Conservation (phyloP, 2,797 vertebrate genomes). For the Sebastes hopkinsi region DNA sequence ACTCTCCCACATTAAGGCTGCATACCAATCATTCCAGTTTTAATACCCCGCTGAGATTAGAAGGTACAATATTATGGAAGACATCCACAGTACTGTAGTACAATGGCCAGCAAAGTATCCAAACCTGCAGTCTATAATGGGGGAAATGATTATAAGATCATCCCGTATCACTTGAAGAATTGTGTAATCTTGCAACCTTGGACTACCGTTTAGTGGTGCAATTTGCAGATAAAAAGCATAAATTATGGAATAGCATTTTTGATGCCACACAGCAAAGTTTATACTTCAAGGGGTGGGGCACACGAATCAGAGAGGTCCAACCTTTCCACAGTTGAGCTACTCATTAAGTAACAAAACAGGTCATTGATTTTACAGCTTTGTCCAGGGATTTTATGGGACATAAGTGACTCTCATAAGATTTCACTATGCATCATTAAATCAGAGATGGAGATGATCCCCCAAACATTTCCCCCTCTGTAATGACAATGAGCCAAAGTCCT, state of each 20-base stretch:
- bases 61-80: slow-evolving; percentile 78
- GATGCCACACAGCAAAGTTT: slow-evolving; percentile 50
- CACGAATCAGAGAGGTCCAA: slow-evolving; percentile 67
- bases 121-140: slow-evolving; percentile 33
- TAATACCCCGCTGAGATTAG: slow-evolving; percentile 79
- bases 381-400: slow-evolving; percentile 85
- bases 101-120: slow-evolving; percentile 49
- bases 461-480: slow-evolving; percentile 81
- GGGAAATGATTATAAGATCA: neutral
- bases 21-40: slow-evolving; percentile 79
- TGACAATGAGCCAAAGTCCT: slow-evolving; percentile 77
- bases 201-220: neutral
- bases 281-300: slow-evolving; percentile 52
- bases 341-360: slow-evolving; percentile 86
- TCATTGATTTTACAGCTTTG: slow-evolving; percentile 86
- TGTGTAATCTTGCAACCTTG: slow-evolving; percentile 2
- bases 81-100: slow-evolving; percentile 50
- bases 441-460: slow-evolving; percentile 83
- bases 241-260: slow-evolving; percentile 15
- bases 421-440: slow-evolving; percentile 87
- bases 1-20: slow-evolving; percentile 78
- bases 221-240: slow-evolving; percentile 13
- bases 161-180: neutral
- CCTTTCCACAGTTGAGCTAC: slow-evolving; percentile 80
- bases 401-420: slow-evolving; percentile 87